A percentile compares a stretch with the other conserved stretches of the same genome.
Conservation (phyloP, 2,888 invertebrate species). For the Venusia cambrica region DNA sequence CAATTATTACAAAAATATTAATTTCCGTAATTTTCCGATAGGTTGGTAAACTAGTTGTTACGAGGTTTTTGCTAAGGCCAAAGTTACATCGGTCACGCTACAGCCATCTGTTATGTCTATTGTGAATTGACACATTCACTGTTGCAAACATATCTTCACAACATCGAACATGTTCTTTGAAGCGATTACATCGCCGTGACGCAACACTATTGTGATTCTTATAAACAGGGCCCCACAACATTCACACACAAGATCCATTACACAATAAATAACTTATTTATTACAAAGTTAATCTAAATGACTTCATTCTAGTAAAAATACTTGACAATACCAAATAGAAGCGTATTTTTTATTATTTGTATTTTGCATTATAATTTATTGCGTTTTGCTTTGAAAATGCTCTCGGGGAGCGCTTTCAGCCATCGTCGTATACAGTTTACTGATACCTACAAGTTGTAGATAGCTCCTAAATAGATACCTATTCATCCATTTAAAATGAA, state of each 20-base stretch:
- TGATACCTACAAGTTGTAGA: background rate
- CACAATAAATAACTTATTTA: constrained; percentile 71
- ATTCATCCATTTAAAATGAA: too few species aligned
- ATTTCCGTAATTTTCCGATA: background rate
- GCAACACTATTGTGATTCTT: constrained; percentile 35
- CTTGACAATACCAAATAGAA: constrained; percentile 36
- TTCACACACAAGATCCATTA: constrained; percentile 40
- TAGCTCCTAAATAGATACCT: too few species aligned
- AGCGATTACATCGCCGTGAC: constrained; percentile 24
- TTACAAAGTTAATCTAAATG: constrained; percentile 58
- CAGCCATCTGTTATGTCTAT: constrained; percentile 12
- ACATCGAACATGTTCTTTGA: constrained; percentile 56
- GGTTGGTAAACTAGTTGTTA: constrained; percentile 3
- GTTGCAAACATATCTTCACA: constrained; percentile 70
- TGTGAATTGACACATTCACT: constrained; percentile 51
- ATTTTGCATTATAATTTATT: too few species aligned
- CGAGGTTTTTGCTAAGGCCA: constrained; percentile 9
- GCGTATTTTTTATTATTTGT: constrained; percentile 26
- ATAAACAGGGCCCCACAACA: constrained; percentile 33
- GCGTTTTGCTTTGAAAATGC: too few species aligned
- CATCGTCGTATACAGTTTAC: constrained; percentile 6
- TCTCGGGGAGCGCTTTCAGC: constrained; percentile 1
- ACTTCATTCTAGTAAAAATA: constrained; percentile 55
- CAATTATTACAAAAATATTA: too few species aligned
- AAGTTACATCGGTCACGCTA: constrained; percentile 13